Percentiles rank a stretch among this genome's conserved stretches.
These are phyloP conservation scores for Myotis davidii DNA, from an alignment of 2,113 vertebrate species.

Conservation along the genomic window DNA sequence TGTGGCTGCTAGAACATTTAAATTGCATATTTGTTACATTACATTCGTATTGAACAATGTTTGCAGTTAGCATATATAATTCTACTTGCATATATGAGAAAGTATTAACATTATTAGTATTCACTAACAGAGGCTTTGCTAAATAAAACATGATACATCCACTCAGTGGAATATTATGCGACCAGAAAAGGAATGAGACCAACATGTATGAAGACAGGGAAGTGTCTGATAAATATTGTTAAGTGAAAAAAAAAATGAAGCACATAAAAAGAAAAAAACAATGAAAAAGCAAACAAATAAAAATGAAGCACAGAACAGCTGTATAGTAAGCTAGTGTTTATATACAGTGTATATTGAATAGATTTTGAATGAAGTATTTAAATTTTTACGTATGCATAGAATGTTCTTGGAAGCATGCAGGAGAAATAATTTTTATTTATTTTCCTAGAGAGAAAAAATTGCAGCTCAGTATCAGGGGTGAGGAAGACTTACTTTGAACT, in stretches of 20 bases:
- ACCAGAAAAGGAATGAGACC: neutral
- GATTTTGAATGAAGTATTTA: neutral
- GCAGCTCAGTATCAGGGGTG: neutral
- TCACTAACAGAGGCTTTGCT: neutral
- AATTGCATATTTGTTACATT: neutral
- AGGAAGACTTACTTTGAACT: constrained; percentile 32
- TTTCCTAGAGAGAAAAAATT: neutral
- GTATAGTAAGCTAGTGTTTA: neutral
- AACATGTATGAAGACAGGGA: neutral
- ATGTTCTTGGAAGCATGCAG: neutral
- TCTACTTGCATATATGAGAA: neutral
- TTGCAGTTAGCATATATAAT: neutral
- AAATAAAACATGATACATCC: neutral
- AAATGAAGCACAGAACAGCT: neutral
- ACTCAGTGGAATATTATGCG: neutral
- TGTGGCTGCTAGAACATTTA: neutral
- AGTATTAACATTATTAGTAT: constrained; percentile 6
- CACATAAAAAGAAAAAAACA: neutral
- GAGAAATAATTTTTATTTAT: constrained; percentile 4
- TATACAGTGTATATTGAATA: neutral
- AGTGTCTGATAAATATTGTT: neutral
- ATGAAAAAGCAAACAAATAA: no score
- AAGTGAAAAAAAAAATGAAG: neutral
- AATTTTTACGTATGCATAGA: neutral
- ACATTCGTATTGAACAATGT: neutral